Conservation (phyloP, 2,888 invertebrate species). For the Drosophila fulvimacula region DNA sequence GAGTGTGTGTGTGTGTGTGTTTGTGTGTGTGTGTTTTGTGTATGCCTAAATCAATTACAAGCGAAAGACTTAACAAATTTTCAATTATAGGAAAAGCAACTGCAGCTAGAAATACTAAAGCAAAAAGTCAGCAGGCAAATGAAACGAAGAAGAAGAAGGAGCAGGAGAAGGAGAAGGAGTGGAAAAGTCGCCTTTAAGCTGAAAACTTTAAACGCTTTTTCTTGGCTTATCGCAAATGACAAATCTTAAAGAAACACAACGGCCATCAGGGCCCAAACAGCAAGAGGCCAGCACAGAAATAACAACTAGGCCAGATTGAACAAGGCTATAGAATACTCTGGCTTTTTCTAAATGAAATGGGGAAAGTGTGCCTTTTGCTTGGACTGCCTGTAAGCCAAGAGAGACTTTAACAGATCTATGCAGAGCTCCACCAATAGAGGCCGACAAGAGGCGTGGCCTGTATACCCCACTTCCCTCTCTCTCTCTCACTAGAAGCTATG, state of each 20-base stretch:
- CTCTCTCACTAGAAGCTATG: too few species aligned
- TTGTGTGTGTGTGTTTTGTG: conserved; percentile 9
- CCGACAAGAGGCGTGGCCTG: too few species aligned
- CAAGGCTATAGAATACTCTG: neutral
- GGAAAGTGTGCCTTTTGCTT: neutral
- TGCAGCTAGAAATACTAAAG: neutral
- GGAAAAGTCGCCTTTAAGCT: conserved; percentile 31
- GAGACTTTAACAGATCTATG: neutral
- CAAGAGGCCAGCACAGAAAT: conserved; percentile 23
- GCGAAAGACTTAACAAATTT: conserved; percentile 36
- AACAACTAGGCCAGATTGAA: conserved; percentile 8
- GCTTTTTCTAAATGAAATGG: neutral
- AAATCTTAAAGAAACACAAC: conserved; percentile 58
- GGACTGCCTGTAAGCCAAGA: neutral
- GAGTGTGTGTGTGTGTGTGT: conserved; percentile 4
- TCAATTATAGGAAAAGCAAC: conserved; percentile 32
- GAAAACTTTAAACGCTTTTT: conserved; percentile 32
- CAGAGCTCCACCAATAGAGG: neutral
- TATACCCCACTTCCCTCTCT: too few species aligned
- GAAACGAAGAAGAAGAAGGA: neutral
- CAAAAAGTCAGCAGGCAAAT: conserved; percentile 2
- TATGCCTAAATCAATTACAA: conserved; percentile 37
- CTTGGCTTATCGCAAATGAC: conserved; percentile 62
- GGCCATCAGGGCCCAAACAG: conserved; percentile 41
- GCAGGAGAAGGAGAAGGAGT: neutral